Base-by-base conservation (phyloP, 2,888 invertebrate species). In the Balanococcus diminutus region DNA sequence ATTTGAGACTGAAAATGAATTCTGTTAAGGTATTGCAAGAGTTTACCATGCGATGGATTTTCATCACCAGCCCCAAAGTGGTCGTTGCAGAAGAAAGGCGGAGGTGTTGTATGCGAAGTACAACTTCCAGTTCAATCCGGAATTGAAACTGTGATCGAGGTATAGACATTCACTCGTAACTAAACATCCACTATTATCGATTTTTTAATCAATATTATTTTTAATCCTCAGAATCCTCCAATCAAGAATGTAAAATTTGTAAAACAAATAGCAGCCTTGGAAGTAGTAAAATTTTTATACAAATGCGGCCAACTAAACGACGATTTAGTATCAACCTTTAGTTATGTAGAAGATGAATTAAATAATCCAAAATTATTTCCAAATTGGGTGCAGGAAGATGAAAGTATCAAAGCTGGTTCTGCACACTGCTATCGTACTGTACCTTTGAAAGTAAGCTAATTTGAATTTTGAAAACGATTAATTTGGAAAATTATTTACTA, bases 181-280 rank as follows among this genome's bases (percentile, higher is more conserved):
- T 9, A 28, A 46, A 46, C 14, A 67, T 28, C 16, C 3, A 9
- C 0, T 75, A 28, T 75, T n/a, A 32, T 32, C 9, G 16, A 19
- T 72, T 32, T 32, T 9, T 32, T 31, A 32, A 8, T 36, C 22
- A 67, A 28, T 31, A 31, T 16, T 22, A 8, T 32, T 56, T n/a
- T 32, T 19, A 36, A 25, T 22, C 22, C 31, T 9, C 32, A 85
- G 85, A 39, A 25, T 6, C 14, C 28, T 2, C 85, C 85, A 1
- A 46, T 85, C 1, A 85, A 51, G 14, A 79, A 85, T 85, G 11
- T 85, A 16, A 16, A n/a, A 39, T 79, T 46, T 14, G 31, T 79
- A 0, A 97, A 97, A 90, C 93, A 95, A 88, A 94, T 95, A 0
- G 97, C 95, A 0, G 97, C 97, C 0, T 90, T 97, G 86, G 92